Conservation (phyloP, 2,113 vertebrate genomes). For the Phalacrocorax pelagicus region DNA sequence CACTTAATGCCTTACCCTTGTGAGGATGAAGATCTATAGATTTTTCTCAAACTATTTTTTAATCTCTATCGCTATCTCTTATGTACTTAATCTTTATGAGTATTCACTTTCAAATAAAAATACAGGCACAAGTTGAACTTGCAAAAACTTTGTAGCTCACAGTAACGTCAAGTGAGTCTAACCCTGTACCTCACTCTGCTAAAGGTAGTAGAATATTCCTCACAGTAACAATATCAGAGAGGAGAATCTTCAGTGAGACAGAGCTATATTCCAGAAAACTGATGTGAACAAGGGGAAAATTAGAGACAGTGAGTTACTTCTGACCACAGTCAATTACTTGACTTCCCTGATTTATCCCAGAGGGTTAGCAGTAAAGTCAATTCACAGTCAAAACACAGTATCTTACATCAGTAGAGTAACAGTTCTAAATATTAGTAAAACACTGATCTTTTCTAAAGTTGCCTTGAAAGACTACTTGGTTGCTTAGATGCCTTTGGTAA, state of each 20-base stretch:
- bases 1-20: neutral
- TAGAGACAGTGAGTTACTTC: neutral
- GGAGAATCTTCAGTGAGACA: neutral
- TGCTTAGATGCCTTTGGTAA: conserved; percentile 15
- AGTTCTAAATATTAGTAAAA: neutral
- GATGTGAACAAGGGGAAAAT: neutral
- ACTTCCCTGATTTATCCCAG: neutral
- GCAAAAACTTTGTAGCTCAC: neutral
- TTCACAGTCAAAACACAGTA: neutral
- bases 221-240: neutral
- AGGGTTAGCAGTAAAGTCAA: neutral
- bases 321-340: neutral
- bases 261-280: neutral
- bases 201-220: neutral
- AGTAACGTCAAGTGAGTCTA: neutral
- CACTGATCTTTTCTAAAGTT: neutral
- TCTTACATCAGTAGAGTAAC: neutral
- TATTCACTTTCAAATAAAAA: neutral
- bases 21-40: neutral
- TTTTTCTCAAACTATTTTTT: too few species aligned
- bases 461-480: neutral
- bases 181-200: neutral
- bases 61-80: neutral
- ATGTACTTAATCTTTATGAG: neutral
- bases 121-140: neutral